A percentile compares a stretch with the other conserved stretches of the same genome.
phyloP scores from a whole-genome alignment of 2,113 vertebrate genomes.

The Leucopsar rothschildi region DNA sequence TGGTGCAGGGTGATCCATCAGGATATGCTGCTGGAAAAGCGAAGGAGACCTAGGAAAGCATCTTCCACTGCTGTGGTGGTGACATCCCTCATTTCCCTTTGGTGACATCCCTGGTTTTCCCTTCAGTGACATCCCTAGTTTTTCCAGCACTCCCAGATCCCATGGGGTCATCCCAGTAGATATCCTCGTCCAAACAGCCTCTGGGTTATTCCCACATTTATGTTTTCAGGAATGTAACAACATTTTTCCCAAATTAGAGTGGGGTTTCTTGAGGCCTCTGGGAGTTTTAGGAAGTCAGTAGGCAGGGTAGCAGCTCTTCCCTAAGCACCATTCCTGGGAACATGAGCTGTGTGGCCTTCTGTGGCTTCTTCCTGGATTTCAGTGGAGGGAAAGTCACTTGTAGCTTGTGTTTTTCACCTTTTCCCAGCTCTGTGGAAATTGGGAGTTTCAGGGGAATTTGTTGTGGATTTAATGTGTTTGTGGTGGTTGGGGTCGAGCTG shows the following conservation, averaged over 20 bases:
- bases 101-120: background rate
- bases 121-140: background rate
- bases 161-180: accelerated
- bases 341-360: background rate
- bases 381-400: accelerated
- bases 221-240: accelerated
- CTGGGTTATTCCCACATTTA: background rate
- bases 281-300: accelerated
- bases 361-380: background rate
- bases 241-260: accelerated
- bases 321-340: accelerated
- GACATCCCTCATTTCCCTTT: background rate
- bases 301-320: background rate
- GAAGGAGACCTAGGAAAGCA: accelerated
- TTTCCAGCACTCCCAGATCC: background rate
- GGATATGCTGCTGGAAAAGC: background rate
- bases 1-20: background rate
- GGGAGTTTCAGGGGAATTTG: background rate
- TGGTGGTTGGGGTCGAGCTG: background rate
- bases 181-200: accelerated
- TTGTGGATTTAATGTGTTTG: accelerated
- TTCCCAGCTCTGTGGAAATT: accelerated
- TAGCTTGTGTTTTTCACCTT: background rate
- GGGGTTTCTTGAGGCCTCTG: background rate
- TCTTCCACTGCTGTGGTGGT: accelerated